These are phyloP conservation scores for Dendroctonus ponderosae DNA, from an alignment of 1,140 invertebrate species.

Conservation along the genomic window DNA sequence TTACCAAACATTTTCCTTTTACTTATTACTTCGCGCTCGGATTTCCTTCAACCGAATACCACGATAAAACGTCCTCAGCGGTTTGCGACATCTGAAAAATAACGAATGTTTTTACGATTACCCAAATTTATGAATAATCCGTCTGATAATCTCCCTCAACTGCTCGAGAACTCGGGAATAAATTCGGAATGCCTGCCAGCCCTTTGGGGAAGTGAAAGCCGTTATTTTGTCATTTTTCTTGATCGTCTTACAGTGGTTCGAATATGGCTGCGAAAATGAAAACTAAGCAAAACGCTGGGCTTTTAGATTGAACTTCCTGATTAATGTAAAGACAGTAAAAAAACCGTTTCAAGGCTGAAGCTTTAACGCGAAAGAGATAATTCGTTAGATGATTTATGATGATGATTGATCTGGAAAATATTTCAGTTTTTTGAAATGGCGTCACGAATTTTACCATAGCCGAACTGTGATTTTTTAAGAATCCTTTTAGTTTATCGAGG, in stretches of 20 bases:
- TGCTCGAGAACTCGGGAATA: slow-evolving; percentile 19
- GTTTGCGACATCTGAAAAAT: slow-evolving; percentile 28
- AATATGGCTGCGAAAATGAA: too few species aligned
- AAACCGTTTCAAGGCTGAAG: too few species aligned
- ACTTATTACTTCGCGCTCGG: background rate
- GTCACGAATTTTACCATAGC: too few species aligned
- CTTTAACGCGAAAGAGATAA: too few species aligned
- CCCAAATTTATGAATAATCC: slow-evolving; percentile 33
- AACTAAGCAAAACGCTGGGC: too few species aligned
- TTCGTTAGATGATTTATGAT: too few species aligned
- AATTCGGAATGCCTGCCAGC: slow-evolving; percentile 6
- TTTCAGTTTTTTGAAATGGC: too few species aligned
- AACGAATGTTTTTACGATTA: slow-evolving; percentile 32
- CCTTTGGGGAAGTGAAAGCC: slow-evolving; percentile 9
- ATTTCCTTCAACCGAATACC: slow-evolving; percentile 1
- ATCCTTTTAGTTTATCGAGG: too few species aligned
- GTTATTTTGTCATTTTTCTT: slow-evolving; percentile 25
- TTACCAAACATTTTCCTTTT: background rate
- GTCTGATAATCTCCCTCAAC: slow-evolving; percentile 27
- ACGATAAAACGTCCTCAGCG: slow-evolving; percentile 19
- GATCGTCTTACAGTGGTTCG: background rate
- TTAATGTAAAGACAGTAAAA: too few species aligned
- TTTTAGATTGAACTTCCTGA: too few species aligned
- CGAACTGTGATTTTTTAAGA: too few species aligned
- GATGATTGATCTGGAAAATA: too few species aligned